Base-by-base conservation (phyloP, 2,888 invertebrate species). In the Drosophila fulvimacula region DNA sequence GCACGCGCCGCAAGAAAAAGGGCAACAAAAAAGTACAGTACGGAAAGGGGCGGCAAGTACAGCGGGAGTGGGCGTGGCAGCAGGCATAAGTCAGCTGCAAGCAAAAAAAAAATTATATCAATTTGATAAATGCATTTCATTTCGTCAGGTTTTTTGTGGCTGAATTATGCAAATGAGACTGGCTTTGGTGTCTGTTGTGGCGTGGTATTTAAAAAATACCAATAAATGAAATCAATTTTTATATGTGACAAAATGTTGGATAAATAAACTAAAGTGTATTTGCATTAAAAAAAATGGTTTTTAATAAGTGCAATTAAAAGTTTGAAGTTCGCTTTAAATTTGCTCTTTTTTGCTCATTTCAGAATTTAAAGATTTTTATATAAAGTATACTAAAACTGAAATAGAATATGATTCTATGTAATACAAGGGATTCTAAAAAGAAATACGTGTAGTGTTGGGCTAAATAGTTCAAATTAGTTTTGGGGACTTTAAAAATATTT, bases 41-140 rank as follows among this genome's bases (percentile, higher is more conserved):
- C 60, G 41, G 61, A 70, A 67, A 71, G 55, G 65, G 55, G 39
- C 44, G 48, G 57, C 30, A 21, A n/a, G 15, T 15, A 4, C 1
- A 41, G 24, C 51, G 42, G 32, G 32, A 7, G 9, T 5, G 52
- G 67, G 73, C 51, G 48, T 61, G 61, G 48, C 64, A 58, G 11
- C 21, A 30, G 39, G 3, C 56, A 62, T 67, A 66, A 52, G 53
- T 53, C 41, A 58, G 36, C 19, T 11, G 53, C 15, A 61, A 42
- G 9, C 27, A 58, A 46, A 27, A n/a, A 30, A 30, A 27, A 30
- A 67, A 52, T 52, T 60, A 60, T 69, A 67, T 57, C 65, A 63
- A 68, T 71, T 84, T 79, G 74, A 82, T 88, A 85, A 88, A 85
- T 82, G 82, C 68, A 64, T 66, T 82, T 82, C 74, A 83, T 78